Evolutionary conservation across 2,888 invertebrate genomes (phyloP).

Genomic region (Hypomecis punctinalis): DNA sequence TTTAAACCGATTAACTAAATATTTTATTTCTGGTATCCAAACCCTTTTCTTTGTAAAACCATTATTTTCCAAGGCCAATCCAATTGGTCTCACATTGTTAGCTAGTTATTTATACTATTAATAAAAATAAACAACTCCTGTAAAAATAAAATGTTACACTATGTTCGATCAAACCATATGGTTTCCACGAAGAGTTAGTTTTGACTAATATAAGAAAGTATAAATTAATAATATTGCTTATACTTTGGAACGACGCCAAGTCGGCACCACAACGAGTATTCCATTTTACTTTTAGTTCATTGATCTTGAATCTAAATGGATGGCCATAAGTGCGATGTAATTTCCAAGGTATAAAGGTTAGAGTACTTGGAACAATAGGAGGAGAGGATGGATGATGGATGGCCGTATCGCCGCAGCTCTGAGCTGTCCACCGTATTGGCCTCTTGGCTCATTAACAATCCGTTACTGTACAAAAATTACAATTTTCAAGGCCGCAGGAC

Average conservation of each 20-base stretch:
- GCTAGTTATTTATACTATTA: conserved; percentile 3
- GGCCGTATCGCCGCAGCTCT: too few relatives aligned
- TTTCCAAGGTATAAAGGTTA: too few relatives aligned
- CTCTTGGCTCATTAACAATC: too few relatives aligned
- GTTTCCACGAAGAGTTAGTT: conserved; percentile 33
- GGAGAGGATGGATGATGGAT: too few relatives aligned
- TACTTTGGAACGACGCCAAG: conserved; percentile 15
- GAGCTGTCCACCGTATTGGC: too few relatives aligned
- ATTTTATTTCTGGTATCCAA: too few relatives aligned
- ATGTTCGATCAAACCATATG: conserved; percentile 27
- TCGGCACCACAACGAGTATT: not conserved
- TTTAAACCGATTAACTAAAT: too few relatives aligned
- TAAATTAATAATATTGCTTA: conserved; percentile 32
- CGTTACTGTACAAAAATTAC: too few relatives aligned
- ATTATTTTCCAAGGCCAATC: too few relatives aligned
- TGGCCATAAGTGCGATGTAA: not conserved
- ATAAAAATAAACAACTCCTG: conserved; percentile 11
- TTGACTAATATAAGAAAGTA: conserved; percentile 31
- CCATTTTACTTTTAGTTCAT: conserved; percentile 12
- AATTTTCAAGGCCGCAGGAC: too few relatives aligned
- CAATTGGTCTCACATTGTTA: not conserved
- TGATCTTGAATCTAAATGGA: conserved; percentile 11
- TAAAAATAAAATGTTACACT: conserved; percentile 20
- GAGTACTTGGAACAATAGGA: too few relatives aligned
- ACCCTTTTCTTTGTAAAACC: too few relatives aligned